These are phyloP conservation scores for Zaprionus lachaisei DNA, from an alignment of 1,140 invertebrate species.

Conservation along the genomic window DNA sequence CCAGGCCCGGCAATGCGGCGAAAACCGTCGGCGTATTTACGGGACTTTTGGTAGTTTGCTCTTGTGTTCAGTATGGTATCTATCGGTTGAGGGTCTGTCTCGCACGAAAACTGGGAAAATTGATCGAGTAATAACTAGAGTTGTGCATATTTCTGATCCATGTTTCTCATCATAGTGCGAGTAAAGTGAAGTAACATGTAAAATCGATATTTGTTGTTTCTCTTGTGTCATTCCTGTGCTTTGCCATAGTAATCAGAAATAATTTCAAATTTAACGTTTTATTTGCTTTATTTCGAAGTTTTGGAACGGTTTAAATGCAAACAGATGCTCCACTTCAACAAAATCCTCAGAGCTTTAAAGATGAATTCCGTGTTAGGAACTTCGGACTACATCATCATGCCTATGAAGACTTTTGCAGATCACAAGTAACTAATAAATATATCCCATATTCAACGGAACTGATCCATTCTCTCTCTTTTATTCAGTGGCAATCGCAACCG, in stretches of 20 bases:
- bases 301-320: not conserved
- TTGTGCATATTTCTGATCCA: no score
- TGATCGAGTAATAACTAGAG: no score
- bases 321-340: not conserved
- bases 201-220: slow-evolving; percentile 17
- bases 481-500: slow-evolving; percentile 49
- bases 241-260: slow-evolving; percentile 1
- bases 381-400: slow-evolving; percentile 35
- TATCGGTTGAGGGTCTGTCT: no score
- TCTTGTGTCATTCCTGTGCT: slow-evolving; percentile 13
- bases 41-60: no score
- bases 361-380: slow-evolving; percentile 28
- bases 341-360: slow-evolving; percentile 22
- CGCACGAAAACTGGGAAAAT: no score
- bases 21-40: no score
- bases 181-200: not conserved
- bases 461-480: not conserved
- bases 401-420: slow-evolving; percentile 47
- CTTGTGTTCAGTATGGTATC: no score
- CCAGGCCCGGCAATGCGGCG: no score
- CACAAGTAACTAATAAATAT: slow-evolving; percentile 38
- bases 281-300: not conserved
- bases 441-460: not conserved
- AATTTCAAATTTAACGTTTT: not conserved
- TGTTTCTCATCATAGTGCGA: not conserved